Evolutionary conservation across 2,888 invertebrate species (phyloP).

Genomic region (Argyresthia albistria): DNA sequence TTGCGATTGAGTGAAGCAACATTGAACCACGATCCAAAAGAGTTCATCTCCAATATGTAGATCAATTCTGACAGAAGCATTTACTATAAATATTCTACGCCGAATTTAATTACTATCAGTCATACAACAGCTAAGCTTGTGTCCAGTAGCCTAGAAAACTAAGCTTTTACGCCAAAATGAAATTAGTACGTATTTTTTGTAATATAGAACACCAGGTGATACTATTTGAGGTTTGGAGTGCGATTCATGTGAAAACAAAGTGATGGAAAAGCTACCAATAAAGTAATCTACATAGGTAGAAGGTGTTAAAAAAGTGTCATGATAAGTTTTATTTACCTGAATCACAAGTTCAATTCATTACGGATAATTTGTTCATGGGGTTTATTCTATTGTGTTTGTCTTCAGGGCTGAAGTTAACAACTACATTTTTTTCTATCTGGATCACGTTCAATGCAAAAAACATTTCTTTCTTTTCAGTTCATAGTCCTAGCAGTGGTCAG

Average conservation of each 20-base stretch:
- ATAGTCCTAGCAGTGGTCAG: constrained; percentile 36
- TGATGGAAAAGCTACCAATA: not conserved
- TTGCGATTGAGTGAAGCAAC: constrained; percentile 49
- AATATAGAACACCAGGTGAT: not conserved
- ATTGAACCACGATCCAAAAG: constrained; percentile 33
- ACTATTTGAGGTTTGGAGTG: not conserved
- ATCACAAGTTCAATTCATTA: too few species aligned
- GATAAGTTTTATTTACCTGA: too few species aligned
- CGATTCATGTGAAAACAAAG: not conserved
- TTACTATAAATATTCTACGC: constrained; percentile 55
- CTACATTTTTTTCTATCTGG: too few species aligned
- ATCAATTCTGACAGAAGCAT: constrained; percentile 34
- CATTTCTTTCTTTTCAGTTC: constrained; percentile 27
- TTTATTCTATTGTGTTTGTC: too few species aligned
- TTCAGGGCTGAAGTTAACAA: too few species aligned
- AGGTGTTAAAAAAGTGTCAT: too few species aligned
- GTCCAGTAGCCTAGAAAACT: constrained; percentile 20
- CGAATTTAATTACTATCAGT: constrained; percentile 40
- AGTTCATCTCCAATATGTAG: constrained; percentile 34
- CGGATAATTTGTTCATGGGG: too few species aligned
- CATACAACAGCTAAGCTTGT: constrained; percentile 26
- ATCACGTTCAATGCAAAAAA: too few species aligned
- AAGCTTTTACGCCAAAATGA: constrained; percentile 26
- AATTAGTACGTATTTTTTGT: constrained; percentile 33
- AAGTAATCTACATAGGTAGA: not conserved